phyloP scores from a whole-genome alignment of 2,797 vertebrate genomes.

The Gallinago solitaria region DNA sequence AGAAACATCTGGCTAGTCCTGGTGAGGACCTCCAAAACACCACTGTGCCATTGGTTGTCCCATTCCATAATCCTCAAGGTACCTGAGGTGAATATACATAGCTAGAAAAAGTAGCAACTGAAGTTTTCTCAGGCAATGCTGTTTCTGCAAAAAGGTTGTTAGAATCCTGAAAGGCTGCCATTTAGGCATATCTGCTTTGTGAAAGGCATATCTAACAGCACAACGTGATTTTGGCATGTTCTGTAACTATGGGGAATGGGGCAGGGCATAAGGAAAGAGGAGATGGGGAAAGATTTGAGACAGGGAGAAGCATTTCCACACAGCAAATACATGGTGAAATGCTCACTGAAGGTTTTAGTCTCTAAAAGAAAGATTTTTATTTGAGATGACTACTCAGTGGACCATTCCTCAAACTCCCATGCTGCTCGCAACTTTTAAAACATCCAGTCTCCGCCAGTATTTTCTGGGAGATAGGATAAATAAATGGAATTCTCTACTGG shows the following conservation, averaged over 20 bases:
- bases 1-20: neutral
- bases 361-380: neutral
- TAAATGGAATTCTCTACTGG: neutral
- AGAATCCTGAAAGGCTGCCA: neutral
- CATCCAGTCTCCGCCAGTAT: neutral
- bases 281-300: neutral
- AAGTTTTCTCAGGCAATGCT: neutral
- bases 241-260: neutral
- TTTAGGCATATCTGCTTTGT: neutral
- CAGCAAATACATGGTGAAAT: neutral
- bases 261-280: neutral
- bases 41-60: neutral
- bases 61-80: neutral
- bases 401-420: neutral
- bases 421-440: neutral
- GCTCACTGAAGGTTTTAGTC: neutral
- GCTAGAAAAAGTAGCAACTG: neutral
- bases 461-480: neutral
- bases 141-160: neutral
- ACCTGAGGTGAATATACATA: neutral
- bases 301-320: neutral
- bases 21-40: neutral
- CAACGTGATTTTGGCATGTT: neutral
- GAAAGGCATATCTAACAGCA: neutral
- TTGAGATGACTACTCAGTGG: neutral